These are phyloP conservation scores for Tiphia femorata DNA, from an alignment of 2,888 invertebrate species.

Conservation along the genomic window DNA sequence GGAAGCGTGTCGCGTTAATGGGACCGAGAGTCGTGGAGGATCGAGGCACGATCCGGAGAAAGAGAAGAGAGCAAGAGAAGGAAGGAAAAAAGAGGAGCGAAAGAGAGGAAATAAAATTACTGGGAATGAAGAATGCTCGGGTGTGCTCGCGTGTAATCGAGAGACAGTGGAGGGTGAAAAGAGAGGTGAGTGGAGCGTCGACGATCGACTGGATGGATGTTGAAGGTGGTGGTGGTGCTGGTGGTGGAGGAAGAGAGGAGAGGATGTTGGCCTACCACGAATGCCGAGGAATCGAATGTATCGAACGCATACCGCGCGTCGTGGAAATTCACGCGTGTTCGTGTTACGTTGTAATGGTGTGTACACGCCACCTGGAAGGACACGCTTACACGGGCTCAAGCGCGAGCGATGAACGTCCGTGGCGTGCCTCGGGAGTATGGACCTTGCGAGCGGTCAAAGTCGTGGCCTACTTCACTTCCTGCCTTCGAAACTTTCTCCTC, in stretches of 20 bases:
- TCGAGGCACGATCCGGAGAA: too few species aligned
- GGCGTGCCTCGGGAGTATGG: conserved; percentile 54
- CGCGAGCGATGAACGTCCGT: too few species aligned
- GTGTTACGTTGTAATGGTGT: not conserved
- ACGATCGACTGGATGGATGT: too few species aligned
- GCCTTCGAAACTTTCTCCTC: conserved; percentile 67
- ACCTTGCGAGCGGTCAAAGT: conserved; percentile 69
- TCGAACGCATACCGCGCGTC: not conserved
- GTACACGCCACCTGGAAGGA: too few species aligned
- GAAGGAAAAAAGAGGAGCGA: not conserved
- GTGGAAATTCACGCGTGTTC: not conserved
- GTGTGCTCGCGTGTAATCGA: too few species aligned
- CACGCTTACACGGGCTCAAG: not conserved
- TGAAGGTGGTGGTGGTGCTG: not conserved
- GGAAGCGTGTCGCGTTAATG: too few species aligned
- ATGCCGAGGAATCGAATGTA: not conserved
- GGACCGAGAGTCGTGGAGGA: too few species aligned
- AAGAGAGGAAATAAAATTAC: not conserved
- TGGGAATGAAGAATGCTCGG: not conserved
- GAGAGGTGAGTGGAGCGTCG: not conserved
- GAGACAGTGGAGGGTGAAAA: not conserved
- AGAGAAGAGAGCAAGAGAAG: not conserved
- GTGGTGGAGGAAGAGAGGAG: too few species aligned
- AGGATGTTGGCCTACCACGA: conserved; percentile 1
- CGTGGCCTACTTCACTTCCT: conserved; percentile 68